Percentiles rank a stretch among this genome's conserved stretches.
phyloP scores from a whole-genome alignment of 2,797 vertebrate genomes.

The Miopithecus talapoin region DNA sequence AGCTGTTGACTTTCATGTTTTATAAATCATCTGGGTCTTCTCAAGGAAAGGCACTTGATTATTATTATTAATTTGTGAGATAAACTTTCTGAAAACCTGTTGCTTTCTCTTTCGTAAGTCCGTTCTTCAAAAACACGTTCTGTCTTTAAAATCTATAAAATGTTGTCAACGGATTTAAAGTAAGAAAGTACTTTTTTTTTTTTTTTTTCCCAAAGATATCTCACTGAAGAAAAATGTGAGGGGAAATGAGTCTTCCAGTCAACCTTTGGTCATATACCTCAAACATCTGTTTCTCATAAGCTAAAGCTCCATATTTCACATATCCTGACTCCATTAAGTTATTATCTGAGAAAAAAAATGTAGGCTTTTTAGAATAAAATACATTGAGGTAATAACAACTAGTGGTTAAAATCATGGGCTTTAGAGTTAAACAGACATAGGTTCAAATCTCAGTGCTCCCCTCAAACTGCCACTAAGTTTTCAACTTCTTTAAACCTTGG shows the following conservation, averaged over 20 bases:
- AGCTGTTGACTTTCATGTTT: not conserved
- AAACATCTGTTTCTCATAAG: constrained; percentile 61
- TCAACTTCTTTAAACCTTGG: not conserved
- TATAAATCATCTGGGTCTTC: not conserved
- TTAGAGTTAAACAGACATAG: not conserved
- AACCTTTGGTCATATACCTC: not conserved
- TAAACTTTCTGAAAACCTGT: constrained; percentile 6
- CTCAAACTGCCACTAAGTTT: not conserved
- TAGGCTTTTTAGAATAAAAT: not conserved
- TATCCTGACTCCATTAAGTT: not conserved
- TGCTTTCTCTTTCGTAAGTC: not conserved
- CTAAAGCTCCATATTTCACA: not conserved
- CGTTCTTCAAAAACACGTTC: not conserved
- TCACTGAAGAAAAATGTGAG: constrained; percentile 53
- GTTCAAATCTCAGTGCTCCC: not conserved
- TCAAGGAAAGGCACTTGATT: not conserved
- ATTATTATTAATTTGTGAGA: not conserved
- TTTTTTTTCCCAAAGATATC: not conserved
- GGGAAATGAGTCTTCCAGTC: constrained; percentile 35
- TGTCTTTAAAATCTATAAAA: not conserved
- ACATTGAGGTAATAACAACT: not conserved
- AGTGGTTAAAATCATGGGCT: not conserved
- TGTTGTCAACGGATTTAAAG: not conserved
- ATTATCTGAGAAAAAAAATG: not conserved
- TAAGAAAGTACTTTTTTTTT: not conserved